These are phyloP conservation scores for Callospermophilus lateralis DNA, from an alignment of 2,113 vertebrate species.

Conservation along the genomic window DNA sequence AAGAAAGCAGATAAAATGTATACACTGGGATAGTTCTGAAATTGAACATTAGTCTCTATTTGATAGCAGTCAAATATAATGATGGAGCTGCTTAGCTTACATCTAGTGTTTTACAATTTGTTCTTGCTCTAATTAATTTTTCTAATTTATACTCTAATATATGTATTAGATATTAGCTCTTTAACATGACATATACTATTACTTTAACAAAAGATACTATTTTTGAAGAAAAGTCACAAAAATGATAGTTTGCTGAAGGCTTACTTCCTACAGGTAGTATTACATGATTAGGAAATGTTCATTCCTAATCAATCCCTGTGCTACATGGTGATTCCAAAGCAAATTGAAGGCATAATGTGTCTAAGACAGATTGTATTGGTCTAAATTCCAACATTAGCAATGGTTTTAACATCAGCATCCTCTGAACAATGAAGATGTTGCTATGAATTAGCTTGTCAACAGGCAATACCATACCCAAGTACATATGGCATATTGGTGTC, in stretches of 20 bases:
- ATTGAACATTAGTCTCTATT: background rate
- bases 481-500: background rate
- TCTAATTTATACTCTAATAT: slow-evolving; percentile 1
- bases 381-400: background rate
- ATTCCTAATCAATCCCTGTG: background rate
- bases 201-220: slow-evolving; percentile 1
- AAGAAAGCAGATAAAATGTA: background rate
- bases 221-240: background rate
- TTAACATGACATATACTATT: background rate
- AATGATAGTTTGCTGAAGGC: background rate
- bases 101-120: background rate
- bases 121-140: background rate
- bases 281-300: background rate
- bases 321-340: background rate
- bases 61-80: background rate
- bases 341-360: background rate
- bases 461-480: background rate
- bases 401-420: background rate
- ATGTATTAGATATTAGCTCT: background rate
- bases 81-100: background rate
- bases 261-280: background rate
- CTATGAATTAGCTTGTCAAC: background rate
- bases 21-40: background rate
- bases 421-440: background rate
- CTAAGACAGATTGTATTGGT: background rate